These are phyloP conservation scores for Alviniconcha marisindica DNA, from an alignment of 1,140 invertebrate genomes.

Conservation along the genomic window DNA sequence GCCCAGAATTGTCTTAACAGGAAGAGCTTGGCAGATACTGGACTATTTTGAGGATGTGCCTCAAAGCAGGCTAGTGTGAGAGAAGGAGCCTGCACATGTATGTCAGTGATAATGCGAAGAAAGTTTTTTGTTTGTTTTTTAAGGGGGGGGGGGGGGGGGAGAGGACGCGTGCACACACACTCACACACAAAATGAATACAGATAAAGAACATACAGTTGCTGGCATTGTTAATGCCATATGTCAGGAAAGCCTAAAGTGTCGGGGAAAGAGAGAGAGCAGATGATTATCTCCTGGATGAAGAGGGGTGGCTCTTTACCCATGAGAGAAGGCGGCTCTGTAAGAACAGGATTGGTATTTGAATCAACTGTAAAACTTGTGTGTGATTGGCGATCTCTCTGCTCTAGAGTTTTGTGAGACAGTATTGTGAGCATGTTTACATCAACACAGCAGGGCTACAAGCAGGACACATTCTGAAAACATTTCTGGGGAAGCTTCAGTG, in stretches of 20 bases:
- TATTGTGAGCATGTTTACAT: background rate
- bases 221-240: constrained; percentile 4
- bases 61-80: background rate
- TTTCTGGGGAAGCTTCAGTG: too few relatives aligned
- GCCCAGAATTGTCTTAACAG: background rate
- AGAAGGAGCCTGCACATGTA: background rate
- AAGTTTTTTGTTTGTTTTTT: too few relatives aligned
- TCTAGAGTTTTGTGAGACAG: background rate
- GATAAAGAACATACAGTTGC: background rate
- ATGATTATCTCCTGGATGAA: background rate
- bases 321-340: background rate
- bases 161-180: too few relatives aligned
- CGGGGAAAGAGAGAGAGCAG: background rate
- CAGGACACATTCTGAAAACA: too few relatives aligned
- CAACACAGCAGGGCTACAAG: too few relatives aligned
- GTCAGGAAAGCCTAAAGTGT: background rate
- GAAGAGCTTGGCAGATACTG: background rate
- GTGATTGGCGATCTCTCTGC: background rate
- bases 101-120: background rate
- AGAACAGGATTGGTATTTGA: background rate
- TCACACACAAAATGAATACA: too few relatives aligned
- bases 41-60: background rate
- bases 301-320: background rate
- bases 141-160: too few relatives aligned
- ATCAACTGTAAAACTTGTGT: background rate